Evolutionary conservation across 2,113 vertebrate species (phyloP), one percentile per base, ranked within the genome.

Genomic region (Phycodurus eques): DNA sequence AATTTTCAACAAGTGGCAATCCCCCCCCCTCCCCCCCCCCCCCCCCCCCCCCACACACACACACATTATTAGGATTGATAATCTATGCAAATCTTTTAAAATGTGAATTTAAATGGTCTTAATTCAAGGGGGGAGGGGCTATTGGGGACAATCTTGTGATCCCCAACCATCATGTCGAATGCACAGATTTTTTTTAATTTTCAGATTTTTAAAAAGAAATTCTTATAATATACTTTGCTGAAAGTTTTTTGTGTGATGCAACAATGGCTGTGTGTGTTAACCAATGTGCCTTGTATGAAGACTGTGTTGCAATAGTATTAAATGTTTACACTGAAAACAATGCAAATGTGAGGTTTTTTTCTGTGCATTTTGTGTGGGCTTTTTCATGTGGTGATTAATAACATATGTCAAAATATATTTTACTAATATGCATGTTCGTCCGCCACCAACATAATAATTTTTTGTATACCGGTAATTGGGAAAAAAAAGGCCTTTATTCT

Each of bases 301-400:
- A 73, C 62, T 83, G 51, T 82, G 73, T 89, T 85, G 81, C 67
- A 84, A 85, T 81, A 76, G 71, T 83, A 93, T 91, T 92, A 92
- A 93, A 93, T 62, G 83, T 92, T 91, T 92, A 92, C 90, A 89
- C 62, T 91, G 83, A 90, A 90, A 91, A 92, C 86, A 91, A 88
- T 54, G 14, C 27, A 62, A 71, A 67, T 43, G 51, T 68, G 53
- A 43, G 15, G 27, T 27, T 27, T 66, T 68, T 71, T 61, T 84
- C 4, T 13, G 47, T 49, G 47, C 15, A 17, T 53, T 53, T 7
- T 70, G 5, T 1, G 7, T 63, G 31, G 51, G 54, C 69, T 51
- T n/a, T 56, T 42, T 27, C 1, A 22, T 47, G n/a, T 51, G 0
- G 19, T 27, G 4, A 22, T 53, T 33, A 27, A 12, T 61, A 47